Base-by-base conservation (phyloP, 53 echinoderm and acorn worm species). In the Luidia sarsii region DNA sequence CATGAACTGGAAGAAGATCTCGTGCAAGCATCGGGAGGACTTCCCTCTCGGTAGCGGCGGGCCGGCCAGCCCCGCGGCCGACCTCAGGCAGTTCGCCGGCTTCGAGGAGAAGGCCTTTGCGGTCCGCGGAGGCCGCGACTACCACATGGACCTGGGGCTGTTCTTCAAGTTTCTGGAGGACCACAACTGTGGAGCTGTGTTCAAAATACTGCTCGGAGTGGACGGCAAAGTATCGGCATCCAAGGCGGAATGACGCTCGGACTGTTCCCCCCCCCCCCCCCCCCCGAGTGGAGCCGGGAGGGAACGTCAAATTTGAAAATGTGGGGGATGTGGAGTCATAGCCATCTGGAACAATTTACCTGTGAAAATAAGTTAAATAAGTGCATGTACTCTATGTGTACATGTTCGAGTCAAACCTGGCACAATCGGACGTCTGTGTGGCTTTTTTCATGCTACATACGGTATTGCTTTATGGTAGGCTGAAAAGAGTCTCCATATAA, bases 21-120 rank as follows among this genome's bases (percentile, higher is more conserved):
- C 93, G 54, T 94, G 97, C 81, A 97, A 94, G 48, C 91, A 97
- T 67, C 86, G 97, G 60, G 96, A 96, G 39, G 97, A 97, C 55
- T 80, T 85, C 49, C 64, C 88, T 14, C 51, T 93, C 0, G 65
- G 50, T 57, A 39, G 37, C 15, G 79, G 90, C 10, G 64, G 66
- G 30, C 73, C 80, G 46, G 56, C 57, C 25, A 72, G 33, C 19
- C 39, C 34, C 14, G 37, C 75, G 4, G 66, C 84, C 27, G 87
- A 88, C 6, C 65, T 59, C 23, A 57, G 82, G 43, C 59, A 37
- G 35, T 97, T 97, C 55, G 37, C 41, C 43, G 88, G 85, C 4
- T 97, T 97, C 79, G 88, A 94, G 56, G 97, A 97, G 67, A 90
- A 89, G 10, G 93, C 80, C 28, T 97, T 97, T 75, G 83, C 81